These are phyloP conservation scores for Cristatella mucedo DNA, from an alignment of 2,888 invertebrate genomes.

Conservation along the genomic window DNA sequence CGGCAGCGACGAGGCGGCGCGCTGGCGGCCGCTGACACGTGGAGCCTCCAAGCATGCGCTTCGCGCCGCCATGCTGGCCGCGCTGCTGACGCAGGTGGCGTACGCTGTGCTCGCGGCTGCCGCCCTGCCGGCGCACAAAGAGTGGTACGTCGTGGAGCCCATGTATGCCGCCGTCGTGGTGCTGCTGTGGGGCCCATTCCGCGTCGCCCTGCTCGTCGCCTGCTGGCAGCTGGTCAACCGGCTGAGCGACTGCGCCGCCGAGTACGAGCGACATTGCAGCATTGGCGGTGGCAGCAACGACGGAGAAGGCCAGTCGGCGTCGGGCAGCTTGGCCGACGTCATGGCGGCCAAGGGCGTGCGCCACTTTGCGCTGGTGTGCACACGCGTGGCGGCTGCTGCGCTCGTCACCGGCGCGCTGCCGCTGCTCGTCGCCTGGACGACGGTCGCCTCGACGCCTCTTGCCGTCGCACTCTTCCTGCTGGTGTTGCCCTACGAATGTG, in stretches of 20 bases:
- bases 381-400: slow-evolving; percentile 19
- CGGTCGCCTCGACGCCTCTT: slow-evolving; percentile 21
- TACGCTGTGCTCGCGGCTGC: background rate
- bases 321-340: too few relatives aligned
- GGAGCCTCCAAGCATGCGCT: too few relatives aligned
- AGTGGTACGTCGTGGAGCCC: slow-evolving; percentile 38
- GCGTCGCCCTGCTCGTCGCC: slow-evolving; percentile 25
- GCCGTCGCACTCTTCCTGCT: slow-evolving; percentile 23
- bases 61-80: too few relatives aligned
- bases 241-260: slow-evolving; percentile 25
- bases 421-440: too few relatives aligned
- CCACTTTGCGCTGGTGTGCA: slow-evolving; percentile 33
- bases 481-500: slow-evolving; percentile 27
- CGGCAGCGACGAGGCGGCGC: too few relatives aligned
- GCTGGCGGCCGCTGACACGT: too few relatives aligned
- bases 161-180: slow-evolving; percentile 23
- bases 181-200: slow-evolving; percentile 28
- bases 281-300: too few relatives aligned
- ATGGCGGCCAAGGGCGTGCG: slow-evolving; percentile 35
- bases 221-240: slow-evolving; percentile 31
- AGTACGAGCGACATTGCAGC: too few relatives aligned
- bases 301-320: too few relatives aligned
- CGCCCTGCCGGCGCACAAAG: slow-evolving; percentile 22
- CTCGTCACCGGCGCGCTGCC: too few relatives aligned
- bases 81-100: too few relatives aligned